Evolutionary conservation across 1,140 invertebrate genomes (phyloP).

Genomic region (Scaptomyza hsui): DNA sequence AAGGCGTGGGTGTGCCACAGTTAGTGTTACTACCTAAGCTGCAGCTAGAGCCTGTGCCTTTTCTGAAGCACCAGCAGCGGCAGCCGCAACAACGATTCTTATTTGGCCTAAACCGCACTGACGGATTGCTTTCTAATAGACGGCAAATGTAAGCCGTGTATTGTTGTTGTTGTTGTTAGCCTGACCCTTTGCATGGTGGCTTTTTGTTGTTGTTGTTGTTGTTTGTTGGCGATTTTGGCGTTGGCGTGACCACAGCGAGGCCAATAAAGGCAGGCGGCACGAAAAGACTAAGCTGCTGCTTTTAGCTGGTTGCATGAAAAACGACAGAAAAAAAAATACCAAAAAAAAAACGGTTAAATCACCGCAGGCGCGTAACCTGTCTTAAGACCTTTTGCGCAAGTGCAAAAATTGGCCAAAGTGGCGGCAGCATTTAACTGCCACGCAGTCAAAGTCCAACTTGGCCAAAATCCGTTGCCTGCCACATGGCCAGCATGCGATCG

Average conservation of each 20-base stretch:
- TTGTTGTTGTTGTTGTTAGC: constrained; percentile 27
- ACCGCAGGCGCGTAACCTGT: constrained; percentile 80
- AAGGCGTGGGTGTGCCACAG: constrained; percentile 38
- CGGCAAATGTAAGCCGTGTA: constrained; percentile 62
- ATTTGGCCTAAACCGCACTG: constrained; percentile 74
- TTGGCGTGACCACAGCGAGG: constrained; percentile 67
- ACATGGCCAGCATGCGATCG: constrained; percentile 74
- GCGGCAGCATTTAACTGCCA: constrained; percentile 59
- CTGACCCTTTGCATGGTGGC: constrained; percentile 61
- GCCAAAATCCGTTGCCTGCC: constrained; percentile 39
- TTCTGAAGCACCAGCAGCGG: constrained; percentile 29
- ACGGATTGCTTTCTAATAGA: constrained; percentile 80
- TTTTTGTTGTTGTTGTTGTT: constrained; percentile 18
- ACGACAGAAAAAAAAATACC: too few relatives aligned
- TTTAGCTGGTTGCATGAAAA: constrained; percentile 44
- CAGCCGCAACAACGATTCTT: constrained; percentile 52
- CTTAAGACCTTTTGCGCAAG: constrained; percentile 81
- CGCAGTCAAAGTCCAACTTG: constrained; percentile 37
- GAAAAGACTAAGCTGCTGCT: constrained; percentile 36
- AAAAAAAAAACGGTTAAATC: constrained; percentile 81
- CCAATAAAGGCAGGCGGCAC: constrained; percentile 33
- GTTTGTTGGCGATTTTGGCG: constrained; percentile 24
- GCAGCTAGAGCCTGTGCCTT: constrained; percentile 47
- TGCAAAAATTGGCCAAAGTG: constrained; percentile 79
- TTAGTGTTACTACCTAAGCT: not conserved